Base-by-base conservation (phyloP, 1,140 invertebrate genomes). In the Solen grandis region DNA sequence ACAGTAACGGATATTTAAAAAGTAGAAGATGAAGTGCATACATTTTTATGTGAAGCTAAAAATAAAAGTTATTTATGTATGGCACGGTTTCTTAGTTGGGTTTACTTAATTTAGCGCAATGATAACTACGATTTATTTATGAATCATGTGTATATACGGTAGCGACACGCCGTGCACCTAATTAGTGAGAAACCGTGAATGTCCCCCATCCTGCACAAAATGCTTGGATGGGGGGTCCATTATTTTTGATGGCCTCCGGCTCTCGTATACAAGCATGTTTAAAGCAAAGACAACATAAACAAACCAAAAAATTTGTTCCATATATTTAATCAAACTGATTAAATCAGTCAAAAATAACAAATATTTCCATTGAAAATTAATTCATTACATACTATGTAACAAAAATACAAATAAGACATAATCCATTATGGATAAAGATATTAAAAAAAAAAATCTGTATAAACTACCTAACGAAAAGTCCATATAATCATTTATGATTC, bases 161-260 rank as follows among this genome's bases (percentile, higher is more conserved):
- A n/a, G n/a, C n/a, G n/a, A n/a, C n/a, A n/a, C n/a, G n/a, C n/a
- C n/a, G n/a, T n/a, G n/a, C n/a, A n/a, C n/a, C n/a, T n/a, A n/a
- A n/a, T n/a, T n/a, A n/a, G n/a, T n/a, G n/a, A n/a, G n/a, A n/a
- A n/a, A n/a, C 52, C 52, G 27, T 22, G n/a, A 55, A 55, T 55
- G 52, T n/a, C 52, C 55, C 55, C 55, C 3, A 25, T 27, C 55
- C 16, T 27, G 13, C 16, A n/a, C 29, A 13, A 59, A 59, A 59
- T 59, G 55, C 55, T 59, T 59, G 55, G 55, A 59, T 59, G 55
- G 10, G 55, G 55, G 8, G 55, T 59, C 55, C 10, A 59, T 14
- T 59, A 59, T 59, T 66, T 66, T 66, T 25, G 63, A 66, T 66
- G 63, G 33, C 63, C 63, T 66, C 19, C 36, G 63, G 63, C 54